Evolutionary conservation across 2,797 vertebrate genomes (phyloP).

Genomic region (Darevskia mixta): DNA sequence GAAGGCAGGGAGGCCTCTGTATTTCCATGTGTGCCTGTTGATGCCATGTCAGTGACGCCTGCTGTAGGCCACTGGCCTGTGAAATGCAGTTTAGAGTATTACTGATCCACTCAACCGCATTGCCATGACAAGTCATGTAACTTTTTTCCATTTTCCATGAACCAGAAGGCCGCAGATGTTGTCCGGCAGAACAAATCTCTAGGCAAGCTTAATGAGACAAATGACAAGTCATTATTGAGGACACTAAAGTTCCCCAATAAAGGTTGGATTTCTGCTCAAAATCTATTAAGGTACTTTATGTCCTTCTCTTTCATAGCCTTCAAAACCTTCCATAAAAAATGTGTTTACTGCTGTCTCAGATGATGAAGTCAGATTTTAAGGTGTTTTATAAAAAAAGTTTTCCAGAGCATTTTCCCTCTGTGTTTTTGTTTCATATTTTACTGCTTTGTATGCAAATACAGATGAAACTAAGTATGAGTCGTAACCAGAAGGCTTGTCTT

Average conservation of each 20-base stretch:
- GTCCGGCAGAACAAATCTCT: constrained; percentile 32
- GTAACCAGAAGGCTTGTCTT: not conserved
- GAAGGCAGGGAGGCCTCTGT: not conserved
- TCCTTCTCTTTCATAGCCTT: constrained; percentile 30
- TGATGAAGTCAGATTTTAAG: not conserved
- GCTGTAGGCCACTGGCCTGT: not conserved
- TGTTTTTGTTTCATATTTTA: constrained; percentile 20
- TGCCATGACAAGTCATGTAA: not conserved
- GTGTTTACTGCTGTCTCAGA: constrained; percentile 30
- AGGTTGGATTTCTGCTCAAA: constrained; percentile 44
- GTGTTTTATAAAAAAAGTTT: not conserved
- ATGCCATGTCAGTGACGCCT: not conserved
- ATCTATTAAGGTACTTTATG: constrained; percentile 33
- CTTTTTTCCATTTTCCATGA: constrained; percentile 14
- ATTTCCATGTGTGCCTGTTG: not conserved
- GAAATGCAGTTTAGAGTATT: constrained; percentile 27
- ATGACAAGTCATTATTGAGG: constrained; percentile 9
- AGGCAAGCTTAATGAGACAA: constrained; percentile 36
- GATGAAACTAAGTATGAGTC: not conserved
- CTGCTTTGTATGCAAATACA: constrained; percentile 18
- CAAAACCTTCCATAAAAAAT: constrained; percentile 36
- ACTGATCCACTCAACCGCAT: constrained; percentile 25
- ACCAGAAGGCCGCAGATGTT: constrained; percentile 13
- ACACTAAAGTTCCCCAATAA: constrained; percentile 33
- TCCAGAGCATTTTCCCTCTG: constrained; percentile 10